Base-by-base conservation (phyloP, 1,140 invertebrate genomes). In the Piezodorus guildinii region DNA sequence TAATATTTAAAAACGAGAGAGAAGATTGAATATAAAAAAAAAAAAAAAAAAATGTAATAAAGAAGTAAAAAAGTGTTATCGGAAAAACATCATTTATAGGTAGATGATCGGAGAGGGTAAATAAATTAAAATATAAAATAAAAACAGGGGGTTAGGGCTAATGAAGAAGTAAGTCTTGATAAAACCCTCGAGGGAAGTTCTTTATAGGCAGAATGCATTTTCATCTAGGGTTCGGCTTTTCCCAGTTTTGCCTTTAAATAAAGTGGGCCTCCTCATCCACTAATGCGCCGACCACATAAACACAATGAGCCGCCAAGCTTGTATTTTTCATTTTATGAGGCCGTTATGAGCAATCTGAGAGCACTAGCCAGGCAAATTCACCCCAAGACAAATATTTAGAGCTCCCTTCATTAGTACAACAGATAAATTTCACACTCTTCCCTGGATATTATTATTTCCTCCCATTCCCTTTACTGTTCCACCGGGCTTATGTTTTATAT, bases 111-210 rank as follows among this genome's bases (percentile, higher is more conserved):
- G 34, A 39, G 34, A 10, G 34, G 34, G 34, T 39, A 12, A 39
- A 39, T 39, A 39, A 39, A 6, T 39, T 39, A 39, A 39, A 39
- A 39, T 39, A 39, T 39, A 39, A 39, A 39, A 39, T 39, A 39
- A 39, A 39, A 39, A 10, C 34, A 39, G 34, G 46, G 21, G 46
- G 21, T 17, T 49, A n/a, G 21, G 21, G 46, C 46, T 49, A 49
- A 49, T 49, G 46, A 49, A 49, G 46, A 49, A 49, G 46, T 49
- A 49, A 49, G 46, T 49, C 46, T 49, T 49, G 46, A 49, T 49
- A 49, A 49, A 21, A 21, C n/a, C n/a, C 21, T 49, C 2, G 16
- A 49, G 46, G 1, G 6, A 49, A 49, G 10, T 49, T 49, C n/a
- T 49, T 49, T 49, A 49, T 49, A 49, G n/a, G n/a, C 21, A 19